Conservation (phyloP, 35 echinoderm and acorn worm species). For the Ptychodera flava region DNA sequence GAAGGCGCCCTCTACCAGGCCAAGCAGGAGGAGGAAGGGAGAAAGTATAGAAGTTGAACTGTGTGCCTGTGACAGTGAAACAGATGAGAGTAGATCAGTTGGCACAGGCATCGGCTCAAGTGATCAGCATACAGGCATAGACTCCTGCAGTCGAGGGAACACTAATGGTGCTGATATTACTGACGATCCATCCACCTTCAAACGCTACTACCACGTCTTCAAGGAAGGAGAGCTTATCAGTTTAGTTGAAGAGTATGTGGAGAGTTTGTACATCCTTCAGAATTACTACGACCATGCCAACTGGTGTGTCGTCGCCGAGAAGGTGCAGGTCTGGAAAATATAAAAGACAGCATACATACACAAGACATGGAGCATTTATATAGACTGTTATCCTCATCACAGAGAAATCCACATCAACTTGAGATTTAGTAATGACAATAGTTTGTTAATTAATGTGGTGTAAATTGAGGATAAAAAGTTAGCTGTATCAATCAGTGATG, state of each 20-base stretch:
- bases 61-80: not conserved
- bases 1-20: not conserved
- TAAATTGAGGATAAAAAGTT: no score
- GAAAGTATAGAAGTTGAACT: not conserved
- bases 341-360: no score
- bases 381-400: no score
- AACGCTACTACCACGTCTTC: slow-evolving; percentile 95
- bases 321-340: slow-evolving; percentile 93
- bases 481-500: no score
- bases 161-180: slow-evolving; percentile 4
- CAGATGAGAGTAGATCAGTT: not conserved
- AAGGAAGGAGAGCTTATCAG: slow-evolving; percentile 82
- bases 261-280: slow-evolving; percentile 64
- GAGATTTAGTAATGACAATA: no score
- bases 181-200: slow-evolving; percentile 56
- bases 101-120: not conserved
- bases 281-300: slow-evolving; percentile 94
- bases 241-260: slow-evolving; percentile 77
- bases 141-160: slow-evolving; percentile 4
- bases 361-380: no score
- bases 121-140: not conserved
- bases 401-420: no score
- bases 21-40: not conserved
- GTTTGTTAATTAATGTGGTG: no score
- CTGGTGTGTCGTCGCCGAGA: slow-evolving; percentile 98